Evolutionary conservation across 2,797 vertebrate species (phyloP).

Genomic region (Poecilia picta): DNA sequence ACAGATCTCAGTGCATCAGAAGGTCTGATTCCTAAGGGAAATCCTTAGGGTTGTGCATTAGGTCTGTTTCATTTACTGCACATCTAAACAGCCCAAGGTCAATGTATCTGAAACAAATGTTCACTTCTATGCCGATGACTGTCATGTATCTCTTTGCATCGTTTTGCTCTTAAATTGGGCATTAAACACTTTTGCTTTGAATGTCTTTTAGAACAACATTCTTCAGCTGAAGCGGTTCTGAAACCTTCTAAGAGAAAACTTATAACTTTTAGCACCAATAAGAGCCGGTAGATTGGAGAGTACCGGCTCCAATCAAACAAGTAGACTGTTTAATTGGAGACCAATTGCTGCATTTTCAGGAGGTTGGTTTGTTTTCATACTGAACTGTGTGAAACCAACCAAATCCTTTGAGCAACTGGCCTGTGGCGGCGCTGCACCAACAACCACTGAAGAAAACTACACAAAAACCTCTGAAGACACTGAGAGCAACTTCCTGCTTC

Average conservation of each 20-base stretch:
- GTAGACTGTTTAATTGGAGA: too few relatives aligned
- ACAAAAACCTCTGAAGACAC: too few relatives aligned
- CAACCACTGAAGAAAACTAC: too few relatives aligned
- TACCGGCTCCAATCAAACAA: too few relatives aligned
- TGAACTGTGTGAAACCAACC: too few relatives aligned
- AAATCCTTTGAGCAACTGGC: too few relatives aligned
- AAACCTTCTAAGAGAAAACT: background rate
- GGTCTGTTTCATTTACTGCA: background rate
- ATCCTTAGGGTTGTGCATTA: background rate
- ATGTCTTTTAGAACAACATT: background rate
- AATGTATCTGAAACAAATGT: background rate
- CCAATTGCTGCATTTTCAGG: too few relatives aligned
- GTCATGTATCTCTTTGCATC: background rate
- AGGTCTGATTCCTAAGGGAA: background rate
- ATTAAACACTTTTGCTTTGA: background rate
- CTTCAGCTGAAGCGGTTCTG: background rate
- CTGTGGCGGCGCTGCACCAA: too few relatives aligned
- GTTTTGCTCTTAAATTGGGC: background rate
- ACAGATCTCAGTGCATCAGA: background rate
- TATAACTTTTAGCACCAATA: background rate
- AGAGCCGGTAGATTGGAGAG: background rate
- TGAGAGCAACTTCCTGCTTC: too few relatives aligned
- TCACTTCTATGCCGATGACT: background rate
- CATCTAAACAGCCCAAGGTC: background rate
- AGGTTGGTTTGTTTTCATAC: too few relatives aligned